phyloP scores from a whole-genome alignment of 2,797 vertebrate genomes.

The Halcyon chelicuti region DNA sequence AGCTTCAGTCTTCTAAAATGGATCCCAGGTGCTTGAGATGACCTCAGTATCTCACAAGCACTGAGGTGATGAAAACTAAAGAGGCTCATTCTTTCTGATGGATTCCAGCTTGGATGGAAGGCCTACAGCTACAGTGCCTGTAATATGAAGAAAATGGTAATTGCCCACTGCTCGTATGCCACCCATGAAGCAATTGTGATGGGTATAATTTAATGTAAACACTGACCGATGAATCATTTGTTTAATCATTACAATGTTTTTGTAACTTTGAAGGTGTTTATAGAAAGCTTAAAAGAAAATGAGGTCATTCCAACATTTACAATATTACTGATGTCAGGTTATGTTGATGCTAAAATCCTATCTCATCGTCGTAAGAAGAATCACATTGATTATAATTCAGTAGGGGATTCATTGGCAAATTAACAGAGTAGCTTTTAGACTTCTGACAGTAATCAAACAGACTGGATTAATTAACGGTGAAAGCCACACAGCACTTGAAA shows the following conservation, averaged over 20 bases:
- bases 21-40: slow-evolving; percentile 62
- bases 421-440: neutral
- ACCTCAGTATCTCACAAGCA: slow-evolving; percentile 77
- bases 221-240: neutral
- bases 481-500: neutral
- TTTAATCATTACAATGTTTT: neutral
- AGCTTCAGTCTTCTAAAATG: slow-evolving; percentile 72
- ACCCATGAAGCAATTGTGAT: slow-evolving; percentile 68
- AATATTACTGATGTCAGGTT: neutral
- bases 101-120: slow-evolving; percentile 52
- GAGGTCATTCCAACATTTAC: neutral
- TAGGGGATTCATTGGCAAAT: slow-evolving; percentile 17
- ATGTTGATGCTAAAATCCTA: neutral
- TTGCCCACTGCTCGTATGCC: slow-evolving; percentile 67
- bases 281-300: neutral
- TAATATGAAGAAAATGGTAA: slow-evolving; percentile 72
- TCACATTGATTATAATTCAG: neutral
- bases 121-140: neutral
- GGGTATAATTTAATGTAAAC: neutral
- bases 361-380: neutral
- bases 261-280: neutral
- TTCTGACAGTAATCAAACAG: slow-evolving; percentile 11
- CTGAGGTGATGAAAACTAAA: slow-evolving; percentile 69
- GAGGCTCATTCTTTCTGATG: neutral
- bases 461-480: slow-evolving; percentile 5